Evolutionary conservation across 2,888 invertebrate species (phyloP).

Genomic region (Diaprepes abbreviatus): DNA sequence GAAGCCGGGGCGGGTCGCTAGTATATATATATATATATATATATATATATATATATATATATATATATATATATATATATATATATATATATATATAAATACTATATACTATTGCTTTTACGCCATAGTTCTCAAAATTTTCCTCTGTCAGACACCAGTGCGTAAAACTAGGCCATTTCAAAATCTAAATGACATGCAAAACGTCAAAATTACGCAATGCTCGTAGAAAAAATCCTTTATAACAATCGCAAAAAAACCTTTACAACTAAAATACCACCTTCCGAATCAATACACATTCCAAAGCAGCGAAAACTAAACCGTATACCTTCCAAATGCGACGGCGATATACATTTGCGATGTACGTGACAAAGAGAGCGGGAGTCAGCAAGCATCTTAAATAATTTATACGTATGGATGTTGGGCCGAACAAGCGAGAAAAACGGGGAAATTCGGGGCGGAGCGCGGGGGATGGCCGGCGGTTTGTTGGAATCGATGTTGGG

Average conservation of each 20-base stretch:
- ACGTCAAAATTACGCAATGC: too few species aligned
- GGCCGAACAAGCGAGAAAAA: constrained; percentile 6
- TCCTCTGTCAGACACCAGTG: too few species aligned
- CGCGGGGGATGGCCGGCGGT: constrained; percentile 1
- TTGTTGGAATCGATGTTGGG: constrained; percentile 10
- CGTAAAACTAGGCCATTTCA: too few species aligned
- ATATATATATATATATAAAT: too few species aligned
- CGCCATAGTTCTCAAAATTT: too few species aligned
- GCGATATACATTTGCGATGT: background rate
- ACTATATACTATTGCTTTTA: too few species aligned
- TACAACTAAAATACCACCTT: constrained; percentile 3
- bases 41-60: too few species aligned
- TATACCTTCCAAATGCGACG: too few species aligned
- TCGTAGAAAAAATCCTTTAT: background rate
- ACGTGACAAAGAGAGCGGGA: background rate
- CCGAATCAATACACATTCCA: constrained; percentile 9
- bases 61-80: too few species aligned
- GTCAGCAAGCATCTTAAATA: background rate
- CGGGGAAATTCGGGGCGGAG: constrained; percentile 9
- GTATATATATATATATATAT: too few species aligned
- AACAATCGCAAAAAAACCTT: background rate
- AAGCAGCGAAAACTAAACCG: constrained; percentile 1
- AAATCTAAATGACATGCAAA: too few species aligned
- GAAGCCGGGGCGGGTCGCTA: too few species aligned
- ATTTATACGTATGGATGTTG: background rate